These are phyloP conservation scores for Formica selysi DNA, from an alignment of 1,140 invertebrate genomes.

Conservation along the genomic window DNA sequence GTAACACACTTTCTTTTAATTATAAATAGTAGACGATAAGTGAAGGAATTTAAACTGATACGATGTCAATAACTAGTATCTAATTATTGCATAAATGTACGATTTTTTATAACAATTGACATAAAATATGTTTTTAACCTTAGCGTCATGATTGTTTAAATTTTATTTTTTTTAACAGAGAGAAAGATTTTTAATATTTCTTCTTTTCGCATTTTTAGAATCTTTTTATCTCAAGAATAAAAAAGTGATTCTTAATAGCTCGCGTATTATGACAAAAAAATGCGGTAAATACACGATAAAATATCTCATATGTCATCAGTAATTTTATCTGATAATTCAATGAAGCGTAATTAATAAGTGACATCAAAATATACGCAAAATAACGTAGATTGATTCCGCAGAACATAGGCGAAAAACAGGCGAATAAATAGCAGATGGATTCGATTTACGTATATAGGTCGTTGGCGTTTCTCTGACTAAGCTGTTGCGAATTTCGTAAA, in stretches of 20 bases:
- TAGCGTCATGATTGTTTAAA: neutral
- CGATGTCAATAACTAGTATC: neutral
- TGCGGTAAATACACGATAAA: neutral
- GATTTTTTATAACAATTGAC: neutral
- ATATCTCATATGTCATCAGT: neutral
- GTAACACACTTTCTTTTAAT: neutral
- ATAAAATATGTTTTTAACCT: neutral
- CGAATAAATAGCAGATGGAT: constrained; percentile 14
- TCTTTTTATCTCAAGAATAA: neutral
- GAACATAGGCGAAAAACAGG: too few species aligned
- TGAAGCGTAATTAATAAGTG: too few species aligned
- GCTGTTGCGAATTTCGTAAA: constrained; percentile 52
- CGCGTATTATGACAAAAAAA: neutral
- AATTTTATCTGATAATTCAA: constrained; percentile 22
- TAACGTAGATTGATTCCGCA: neutral
- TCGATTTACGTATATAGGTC: constrained; percentile 25
- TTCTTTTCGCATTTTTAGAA: neutral
- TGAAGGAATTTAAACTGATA: neutral
- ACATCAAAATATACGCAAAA: neutral
- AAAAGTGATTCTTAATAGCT: neutral
- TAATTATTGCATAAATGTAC: neutral
- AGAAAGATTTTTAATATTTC: too few species aligned
- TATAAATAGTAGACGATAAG: neutral
- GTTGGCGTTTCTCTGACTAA: constrained; percentile 32
- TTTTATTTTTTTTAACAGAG: too few species aligned